Evolutionary conservation across 2,797 vertebrate species (phyloP).

Genomic region (Microchirus variegatus): DNA sequence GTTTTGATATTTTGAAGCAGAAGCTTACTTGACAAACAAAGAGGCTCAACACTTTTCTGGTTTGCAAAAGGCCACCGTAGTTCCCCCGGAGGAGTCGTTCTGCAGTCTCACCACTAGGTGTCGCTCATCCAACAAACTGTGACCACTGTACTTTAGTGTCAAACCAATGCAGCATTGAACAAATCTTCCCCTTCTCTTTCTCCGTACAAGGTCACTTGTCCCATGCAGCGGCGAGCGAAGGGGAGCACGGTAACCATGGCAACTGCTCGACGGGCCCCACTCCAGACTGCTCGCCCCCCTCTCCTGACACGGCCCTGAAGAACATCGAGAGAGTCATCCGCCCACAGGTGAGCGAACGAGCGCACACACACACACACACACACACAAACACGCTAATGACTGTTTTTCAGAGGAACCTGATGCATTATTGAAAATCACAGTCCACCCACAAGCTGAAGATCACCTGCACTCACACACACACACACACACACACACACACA

Average conservation of each 20-base stretch:
- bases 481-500: too few species aligned
- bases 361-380: constrained; percentile 23
- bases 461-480: too few species aligned
- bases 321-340: constrained; percentile 99
- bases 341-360: constrained; percentile 88
- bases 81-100: too few species aligned
- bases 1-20: too few species aligned
- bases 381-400: constrained; percentile 49
- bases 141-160: neutral
- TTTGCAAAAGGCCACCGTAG: too few species aligned
- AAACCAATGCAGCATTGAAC: neutral
- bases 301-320: constrained; percentile 96
- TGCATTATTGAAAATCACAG: constrained; percentile 69
- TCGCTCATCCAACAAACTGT: too few species aligned
- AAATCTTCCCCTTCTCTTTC: neutral
- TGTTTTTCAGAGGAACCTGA: constrained; percentile 51
- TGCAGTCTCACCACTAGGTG: too few species aligned
- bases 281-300: constrained; percentile 98
- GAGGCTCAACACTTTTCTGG: too few species aligned
- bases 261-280: constrained; percentile 93
- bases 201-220: constrained; percentile 87
- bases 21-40: too few species aligned
- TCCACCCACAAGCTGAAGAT: constrained; percentile 44
- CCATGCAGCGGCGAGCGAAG: constrained; percentile 87
- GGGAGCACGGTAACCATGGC: constrained; percentile 92